Base-by-base conservation (phyloP, 2,888 invertebrate species). In the Napeogenes inachia region DNA sequence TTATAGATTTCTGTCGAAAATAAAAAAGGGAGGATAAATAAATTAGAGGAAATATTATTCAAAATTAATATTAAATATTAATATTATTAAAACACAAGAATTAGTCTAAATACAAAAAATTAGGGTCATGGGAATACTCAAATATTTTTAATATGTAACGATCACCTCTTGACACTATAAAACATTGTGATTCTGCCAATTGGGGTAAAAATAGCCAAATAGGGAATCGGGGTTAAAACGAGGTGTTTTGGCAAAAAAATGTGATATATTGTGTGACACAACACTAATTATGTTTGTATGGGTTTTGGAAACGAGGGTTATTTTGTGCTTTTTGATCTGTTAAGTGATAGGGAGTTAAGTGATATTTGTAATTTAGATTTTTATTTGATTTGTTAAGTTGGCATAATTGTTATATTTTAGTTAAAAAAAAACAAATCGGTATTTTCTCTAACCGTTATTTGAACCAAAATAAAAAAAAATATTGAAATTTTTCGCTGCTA, bases 241-340 rank as follows among this genome's bases (percentile, higher is more conserved):
- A 75, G 80, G 75, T 90, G 88, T 91, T 89, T 89, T 88, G 87
- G 87, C 85, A 86, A 86, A 87, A 89, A 84, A 72, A 74, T 72
- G 77, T 83, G 79, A 83, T 80, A 78, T 81, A 82, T 84, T 79
- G 80, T 81, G 75, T 75, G 74, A 73, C 73, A 83, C 82, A 81
- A 82, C 80, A 84, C 88, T 89, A 89, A 90, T 90, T 89, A 87
- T 85, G 76, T 85, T 89, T 86, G 90, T 89, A 89, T 89, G 73
- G 81, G 75, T 79, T 80, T 76, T 74, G 70, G 75, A 75, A 75
- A 71, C 73, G 73, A 74, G 76, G 79, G 80, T 80, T 75, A 80
- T 81, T 80, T 80, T 68, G 70, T 76, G 75, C 74, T 76, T 79
- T 79, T 78, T 72, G 72, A 68, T 63, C 58, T 59, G 60, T 68